These are phyloP conservation scores for Minunthozetes semirufus DNA, from an alignment of 2,888 invertebrate species.

Conservation along the genomic window DNA sequence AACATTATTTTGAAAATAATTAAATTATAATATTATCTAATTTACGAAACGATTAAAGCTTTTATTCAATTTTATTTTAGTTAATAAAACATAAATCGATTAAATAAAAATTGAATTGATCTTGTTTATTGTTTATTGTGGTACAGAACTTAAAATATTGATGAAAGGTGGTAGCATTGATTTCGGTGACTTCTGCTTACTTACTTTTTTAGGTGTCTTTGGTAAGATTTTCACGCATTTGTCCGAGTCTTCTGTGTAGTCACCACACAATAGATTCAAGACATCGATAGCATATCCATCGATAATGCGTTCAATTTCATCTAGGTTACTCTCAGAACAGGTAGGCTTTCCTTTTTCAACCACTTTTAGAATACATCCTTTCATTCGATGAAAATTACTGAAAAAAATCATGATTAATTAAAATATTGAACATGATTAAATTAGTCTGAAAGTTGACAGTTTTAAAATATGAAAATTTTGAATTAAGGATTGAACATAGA, in stretches of 20 bases:
- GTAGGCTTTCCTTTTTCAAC: not conserved
- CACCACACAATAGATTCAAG: conserved; percentile 23
- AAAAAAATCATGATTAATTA: not conserved
- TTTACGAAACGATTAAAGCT: no score
- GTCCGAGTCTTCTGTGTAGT: not conserved
- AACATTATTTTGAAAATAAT: no score
- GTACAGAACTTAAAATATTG: not conserved
- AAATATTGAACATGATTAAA: not conserved
- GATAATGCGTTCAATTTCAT: conserved; percentile 24
- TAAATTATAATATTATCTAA: no score
- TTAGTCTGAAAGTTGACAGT: no score
- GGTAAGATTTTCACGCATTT: conserved; percentile 2
- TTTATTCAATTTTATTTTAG: no score
- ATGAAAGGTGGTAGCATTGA: not conserved
- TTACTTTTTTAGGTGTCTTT: conserved; percentile 21
- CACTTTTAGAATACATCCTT: conserved; percentile 2
- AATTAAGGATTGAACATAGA: no score
- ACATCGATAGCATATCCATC: conserved; percentile 34
- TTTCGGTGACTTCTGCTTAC: not conserved
- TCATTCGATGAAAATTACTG: conserved; percentile 25
- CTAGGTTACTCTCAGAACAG: not conserved
- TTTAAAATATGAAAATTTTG: no score
- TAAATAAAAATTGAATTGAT: no score
- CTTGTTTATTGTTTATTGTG: no score
- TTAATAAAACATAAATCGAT: no score